Evolutionary conservation across 1,140 invertebrate genomes (phyloP), one percentile per base, ranked within the genome.

Genomic region (Musca vetustissima): DNA sequence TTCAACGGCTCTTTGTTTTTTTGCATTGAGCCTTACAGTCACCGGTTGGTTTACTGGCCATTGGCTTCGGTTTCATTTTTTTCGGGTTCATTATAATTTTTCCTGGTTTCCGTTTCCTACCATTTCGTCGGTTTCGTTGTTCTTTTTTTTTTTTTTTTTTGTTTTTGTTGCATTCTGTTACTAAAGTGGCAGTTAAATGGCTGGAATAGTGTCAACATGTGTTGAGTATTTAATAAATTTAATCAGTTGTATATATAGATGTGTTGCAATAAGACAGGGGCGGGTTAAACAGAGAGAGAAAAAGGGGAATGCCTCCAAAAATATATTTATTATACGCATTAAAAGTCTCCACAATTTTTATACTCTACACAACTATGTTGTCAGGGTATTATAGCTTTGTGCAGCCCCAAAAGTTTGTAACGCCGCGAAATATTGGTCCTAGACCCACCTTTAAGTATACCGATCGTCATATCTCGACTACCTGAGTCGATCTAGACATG

Each of bases 211-310:
- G 55, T 59, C 55, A 59, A 59, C 55, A 59, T 59, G 25, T 59
- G 55, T 59, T 59, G 55, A 59, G 55, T 59, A n/a, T 59, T 59
- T 59, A 59, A 59, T 59, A 59, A 59, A 59, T 59, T 59, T 28
- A 59, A 28, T 59, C 55, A 59, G 24, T 28, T 59, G 28, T 53
- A 22, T 53, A 22, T 21, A 22, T 17, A 7, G 13, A 13, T 1
- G 49, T 50, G 6, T 53, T 21, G 52, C 28, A 4, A 28, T 28
- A 28, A 28, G 28, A 8, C 28, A 28, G 28, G 8, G 28, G 28
- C 28, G 28, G 3, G 8, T 28, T 3, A 3, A 28, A 28, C 28
- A 28, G 8, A 4, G 3, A 8, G 28, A 28, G 8, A 28, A 28
- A 28, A 28, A 28, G 28, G 8, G 28, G 8, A 28, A 28, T 28